Conservation (phyloP, 2,888 invertebrate genomes). For the Morpho achilles region DNA sequence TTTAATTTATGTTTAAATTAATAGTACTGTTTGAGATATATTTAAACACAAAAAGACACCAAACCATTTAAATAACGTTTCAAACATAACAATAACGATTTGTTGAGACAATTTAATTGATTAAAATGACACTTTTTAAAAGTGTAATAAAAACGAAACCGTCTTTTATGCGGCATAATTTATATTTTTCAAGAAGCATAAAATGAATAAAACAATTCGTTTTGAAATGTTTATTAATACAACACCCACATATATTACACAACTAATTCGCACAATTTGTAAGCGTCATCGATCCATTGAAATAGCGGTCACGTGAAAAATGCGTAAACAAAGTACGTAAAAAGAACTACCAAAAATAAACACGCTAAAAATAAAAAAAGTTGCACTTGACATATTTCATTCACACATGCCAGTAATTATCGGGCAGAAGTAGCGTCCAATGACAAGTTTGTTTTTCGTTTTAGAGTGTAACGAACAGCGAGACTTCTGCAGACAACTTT, state of each 20-base stretch:
- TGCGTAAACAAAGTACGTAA: slow-evolving; percentile 46
- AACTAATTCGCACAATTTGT: slow-evolving; percentile 43
- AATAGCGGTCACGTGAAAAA: slow-evolving; percentile 54
- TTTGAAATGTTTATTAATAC: too few relatives aligned
- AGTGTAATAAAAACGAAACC: too few relatives aligned
- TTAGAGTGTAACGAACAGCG: slow-evolving; percentile 1
- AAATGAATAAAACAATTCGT: too few relatives aligned
- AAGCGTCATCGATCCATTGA: slow-evolving; percentile 46
- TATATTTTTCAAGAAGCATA: too few relatives aligned
- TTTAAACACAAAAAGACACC: too few relatives aligned
- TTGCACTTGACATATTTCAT: slow-evolving; percentile 30
- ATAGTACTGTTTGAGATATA: too few relatives aligned
- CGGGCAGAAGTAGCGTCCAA: slow-evolving; percentile 27
- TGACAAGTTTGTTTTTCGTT: slow-evolving; percentile 15
- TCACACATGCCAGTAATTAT: slow-evolving; percentile 37
- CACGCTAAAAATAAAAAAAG: slow-evolving; percentile 21
- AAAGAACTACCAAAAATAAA: slow-evolving; percentile 32
- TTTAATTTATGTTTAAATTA: too few relatives aligned
- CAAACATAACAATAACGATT: too few relatives aligned
- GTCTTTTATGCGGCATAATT: too few relatives aligned
- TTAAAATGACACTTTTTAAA: too few relatives aligned
- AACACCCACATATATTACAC: slow-evolving; percentile 36
- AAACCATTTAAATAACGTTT: too few relatives aligned
- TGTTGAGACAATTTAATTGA: too few relatives aligned
- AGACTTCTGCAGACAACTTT: slow-evolving; percentile 18